These are phyloP conservation scores for Apotomis betuletana DNA, from an alignment of 2,888 invertebrate genomes.

Conservation along the genomic window DNA sequence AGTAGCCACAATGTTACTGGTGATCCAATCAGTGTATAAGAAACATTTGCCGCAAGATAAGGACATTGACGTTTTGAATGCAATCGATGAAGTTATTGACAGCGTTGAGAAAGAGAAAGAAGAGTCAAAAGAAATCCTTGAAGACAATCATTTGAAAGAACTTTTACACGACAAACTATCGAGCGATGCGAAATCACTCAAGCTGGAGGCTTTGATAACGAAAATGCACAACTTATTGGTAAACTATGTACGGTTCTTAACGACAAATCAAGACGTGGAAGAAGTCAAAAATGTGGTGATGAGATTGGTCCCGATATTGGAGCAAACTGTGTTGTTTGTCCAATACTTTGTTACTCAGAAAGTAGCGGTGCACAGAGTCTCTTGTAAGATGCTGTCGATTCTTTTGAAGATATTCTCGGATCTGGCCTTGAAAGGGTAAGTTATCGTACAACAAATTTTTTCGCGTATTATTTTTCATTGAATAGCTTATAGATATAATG, in stretches of 20 bases:
- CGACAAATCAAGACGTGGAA: constrained; percentile 53
- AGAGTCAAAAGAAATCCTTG: constrained; percentile 78
- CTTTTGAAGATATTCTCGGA: constrained; percentile 93
- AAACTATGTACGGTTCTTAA: constrained; percentile 71
- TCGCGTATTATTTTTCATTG: too few species aligned
- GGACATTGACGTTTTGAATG: constrained; percentile 63
- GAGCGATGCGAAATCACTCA: constrained; percentile 84
- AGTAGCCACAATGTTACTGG: constrained; percentile 65
- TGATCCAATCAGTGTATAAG: constrained; percentile 71
- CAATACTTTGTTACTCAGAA: constrained; percentile 92
- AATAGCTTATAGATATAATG: too few species aligned
- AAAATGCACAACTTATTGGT: constrained; percentile 70
- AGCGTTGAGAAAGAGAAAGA: constrained; percentile 63
- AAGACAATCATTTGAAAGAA: constrained; percentile 87
- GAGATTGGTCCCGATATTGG: constrained; percentile 86
- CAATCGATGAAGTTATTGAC: constrained; percentile 70
- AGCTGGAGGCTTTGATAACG: constrained; percentile 74
- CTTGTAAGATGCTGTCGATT: constrained; percentile 92
- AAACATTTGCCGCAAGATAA: constrained; percentile 65
- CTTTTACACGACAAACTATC: constrained; percentile 85
- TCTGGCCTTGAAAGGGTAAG: constrained; percentile 87
- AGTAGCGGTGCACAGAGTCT: constrained; percentile 89
- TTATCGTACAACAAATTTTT: too few species aligned
- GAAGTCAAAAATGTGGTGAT: constrained; percentile 67
- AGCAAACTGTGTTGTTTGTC: constrained; percentile 89